Conservation (phyloP, 2,888 invertebrate species). For the Athrips mouffetella region DNA sequence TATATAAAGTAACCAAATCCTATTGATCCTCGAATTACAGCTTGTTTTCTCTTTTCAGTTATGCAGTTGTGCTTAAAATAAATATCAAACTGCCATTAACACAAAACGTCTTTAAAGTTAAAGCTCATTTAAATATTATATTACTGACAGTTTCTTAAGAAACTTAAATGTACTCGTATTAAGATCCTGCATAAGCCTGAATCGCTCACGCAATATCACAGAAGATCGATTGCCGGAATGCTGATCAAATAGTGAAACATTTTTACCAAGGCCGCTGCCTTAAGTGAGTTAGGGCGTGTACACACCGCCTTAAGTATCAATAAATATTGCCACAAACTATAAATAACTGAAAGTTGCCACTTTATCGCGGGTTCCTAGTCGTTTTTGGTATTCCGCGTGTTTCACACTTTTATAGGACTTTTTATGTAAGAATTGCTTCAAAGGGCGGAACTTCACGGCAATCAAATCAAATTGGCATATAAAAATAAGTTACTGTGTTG, state of each 20-base stretch:
- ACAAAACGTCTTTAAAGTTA: too few species aligned
- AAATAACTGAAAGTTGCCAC: not conserved
- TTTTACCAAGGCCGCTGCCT: conserved; percentile 14
- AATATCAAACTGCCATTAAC: too few species aligned
- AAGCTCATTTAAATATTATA: too few species aligned
- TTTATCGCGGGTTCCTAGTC: conserved; percentile 3
- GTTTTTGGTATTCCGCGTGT: not conserved
- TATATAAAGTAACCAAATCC: too few species aligned
- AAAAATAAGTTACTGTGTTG: not conserved
- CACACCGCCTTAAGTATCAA: conserved; percentile 5
- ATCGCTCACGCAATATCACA: conserved; percentile 10
- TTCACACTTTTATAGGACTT: not conserved
- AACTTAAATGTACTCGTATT: too few species aligned
- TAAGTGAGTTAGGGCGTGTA: conserved; percentile 12
- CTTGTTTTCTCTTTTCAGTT: too few species aligned
- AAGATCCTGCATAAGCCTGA: not conserved
- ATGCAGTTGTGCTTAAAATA: too few species aligned
- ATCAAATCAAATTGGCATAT: not conserved
- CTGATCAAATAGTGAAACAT: conserved; percentile 15
- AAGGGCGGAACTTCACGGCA: not conserved
- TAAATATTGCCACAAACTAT: conserved; percentile 3
- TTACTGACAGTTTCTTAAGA: too few species aligned
- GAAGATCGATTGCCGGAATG: conserved; percentile 13
- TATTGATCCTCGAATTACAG: too few species aligned
- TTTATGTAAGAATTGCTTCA: not conserved